A percentile compares a stretch with the other conserved stretches of the same genome.
Conservation (phyloP, 2,113 vertebrate species). For the Pogonocichla stellata region DNA sequence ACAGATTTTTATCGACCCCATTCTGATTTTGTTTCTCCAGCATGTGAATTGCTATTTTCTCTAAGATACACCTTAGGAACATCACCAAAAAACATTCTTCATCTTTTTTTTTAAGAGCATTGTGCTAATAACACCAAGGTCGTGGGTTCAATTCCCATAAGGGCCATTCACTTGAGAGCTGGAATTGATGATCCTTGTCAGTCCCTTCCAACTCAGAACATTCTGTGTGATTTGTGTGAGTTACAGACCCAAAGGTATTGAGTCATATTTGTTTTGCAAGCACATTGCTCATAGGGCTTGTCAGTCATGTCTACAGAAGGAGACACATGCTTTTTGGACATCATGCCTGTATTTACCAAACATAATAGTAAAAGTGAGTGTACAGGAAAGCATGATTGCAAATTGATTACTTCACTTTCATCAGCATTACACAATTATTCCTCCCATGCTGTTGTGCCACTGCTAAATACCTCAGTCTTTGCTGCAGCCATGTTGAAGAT, state of each 20-base stretch:
- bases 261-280: conserved; percentile 52
- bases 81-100: background rate
- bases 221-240: background rate
- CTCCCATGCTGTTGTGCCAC: background rate
- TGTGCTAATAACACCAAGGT: background rate
- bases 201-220: background rate
- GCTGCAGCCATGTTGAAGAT: background rate
- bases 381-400: conserved; percentile 28
- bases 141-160: background rate
- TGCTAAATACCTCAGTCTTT: background rate
- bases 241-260: conserved; percentile 9
- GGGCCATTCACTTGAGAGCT: background rate
- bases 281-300: background rate
- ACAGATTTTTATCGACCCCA: background rate
- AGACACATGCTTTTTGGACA: background rate
- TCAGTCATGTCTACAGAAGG: background rate
- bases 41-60: background rate
- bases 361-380: background rate
- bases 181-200: background rate
- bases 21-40: background rate
- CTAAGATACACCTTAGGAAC: background rate
- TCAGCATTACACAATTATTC: conserved; percentile 12
- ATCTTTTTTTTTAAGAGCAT: background rate
- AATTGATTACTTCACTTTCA: conserved; percentile 33
- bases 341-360: background rate